Conservation (phyloP, 2,888 invertebrate genomes). For the Cantharis rustica region DNA sequence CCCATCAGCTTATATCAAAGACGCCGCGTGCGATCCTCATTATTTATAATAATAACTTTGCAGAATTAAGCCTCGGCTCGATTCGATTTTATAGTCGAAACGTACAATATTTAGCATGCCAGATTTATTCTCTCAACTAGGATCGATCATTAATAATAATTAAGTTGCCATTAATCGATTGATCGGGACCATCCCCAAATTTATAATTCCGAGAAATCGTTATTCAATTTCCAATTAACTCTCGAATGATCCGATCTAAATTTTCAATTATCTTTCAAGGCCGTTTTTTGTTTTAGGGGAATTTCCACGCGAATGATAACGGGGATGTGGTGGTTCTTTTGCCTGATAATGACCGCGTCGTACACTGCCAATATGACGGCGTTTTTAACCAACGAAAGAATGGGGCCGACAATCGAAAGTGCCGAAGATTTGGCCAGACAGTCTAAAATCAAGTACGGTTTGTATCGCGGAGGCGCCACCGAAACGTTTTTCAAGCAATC, state of each 20-base stretch:
- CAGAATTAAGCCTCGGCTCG: slow-evolving; percentile 13
- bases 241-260: not conserved
- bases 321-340: slow-evolving; percentile 94
- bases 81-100: not conserved
- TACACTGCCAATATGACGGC: slow-evolving; percentile 96
- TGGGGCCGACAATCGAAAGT: slow-evolving; percentile 86
- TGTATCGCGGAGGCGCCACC: slow-evolving; percentile 88
- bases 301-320: slow-evolving; percentile 87
- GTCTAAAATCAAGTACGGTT: slow-evolving; percentile 95
- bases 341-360: slow-evolving; percentile 87
- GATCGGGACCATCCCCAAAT: not conserved
- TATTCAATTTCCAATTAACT: not conserved
- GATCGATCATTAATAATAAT: not conserved
- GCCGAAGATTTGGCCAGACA: slow-evolving; percentile 93
- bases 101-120: not conserved
- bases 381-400: slow-evolving; percentile 86
- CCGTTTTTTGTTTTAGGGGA: slow-evolving; percentile 66
- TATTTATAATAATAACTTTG: slow-evolving; percentile 10
- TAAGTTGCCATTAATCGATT: not conserved
- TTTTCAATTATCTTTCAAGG: not conserved
- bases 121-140: not conserved
- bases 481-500: slow-evolving; percentile 90
- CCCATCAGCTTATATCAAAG: slow-evolving; percentile 20
- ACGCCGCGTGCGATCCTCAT: slow-evolving; percentile 28
- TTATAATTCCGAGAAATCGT: not conserved